These are phyloP conservation scores for Gasterosteus nipponicus DNA, from an alignment of 2,113 vertebrate species.

Conservation along the genomic window DNA sequence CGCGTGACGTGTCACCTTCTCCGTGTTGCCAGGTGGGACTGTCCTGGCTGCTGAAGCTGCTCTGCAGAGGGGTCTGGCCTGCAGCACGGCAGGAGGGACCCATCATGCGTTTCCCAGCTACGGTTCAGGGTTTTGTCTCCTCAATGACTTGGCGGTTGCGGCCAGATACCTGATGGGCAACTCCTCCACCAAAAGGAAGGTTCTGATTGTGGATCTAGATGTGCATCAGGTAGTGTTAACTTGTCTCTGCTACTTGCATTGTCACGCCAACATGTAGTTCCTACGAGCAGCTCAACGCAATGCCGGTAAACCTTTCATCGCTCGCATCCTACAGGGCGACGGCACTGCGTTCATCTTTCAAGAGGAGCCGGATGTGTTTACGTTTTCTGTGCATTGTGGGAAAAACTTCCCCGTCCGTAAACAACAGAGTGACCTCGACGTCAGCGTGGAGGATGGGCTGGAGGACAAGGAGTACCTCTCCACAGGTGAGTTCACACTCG, in stretches of 20 bases:
- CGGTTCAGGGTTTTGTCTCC: slow-evolving; percentile 73
- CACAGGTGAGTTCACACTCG: slow-evolving; percentile 43
- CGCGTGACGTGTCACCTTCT: not conserved
- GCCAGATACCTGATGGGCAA: slow-evolving; percentile 52
- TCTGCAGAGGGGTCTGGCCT: slow-evolving; percentile 70
- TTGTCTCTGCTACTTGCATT: not conserved
- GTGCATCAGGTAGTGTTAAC: slow-evolving; percentile 69
- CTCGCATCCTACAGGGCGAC: slow-evolving; percentile 62
- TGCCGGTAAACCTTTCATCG: not conserved
- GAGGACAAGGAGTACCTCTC: slow-evolving; percentile 69
- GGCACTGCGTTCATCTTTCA: slow-evolving; percentile 75
- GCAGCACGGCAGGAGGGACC: slow-evolving; percentile 76
- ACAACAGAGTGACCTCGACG: slow-evolving; percentile 72
- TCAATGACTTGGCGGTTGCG: slow-evolving; percentile 74
- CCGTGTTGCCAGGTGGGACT: slow-evolving; percentile 61
- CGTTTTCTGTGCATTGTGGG: slow-evolving; percentile 75
- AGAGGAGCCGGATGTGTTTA: slow-evolving; percentile 72
- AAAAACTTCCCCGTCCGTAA: slow-evolving; percentile 74
- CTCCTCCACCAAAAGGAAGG: slow-evolving; percentile 41
- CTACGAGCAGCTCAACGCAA: not conserved
- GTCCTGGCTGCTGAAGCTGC: slow-evolving; percentile 67
- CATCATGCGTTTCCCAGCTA: slow-evolving; percentile 74
- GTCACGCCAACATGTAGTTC: not conserved
- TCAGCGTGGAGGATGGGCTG: slow-evolving; percentile 61
- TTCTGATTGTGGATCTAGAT: slow-evolving; percentile 75